Conservation (phyloP, 2,797 vertebrate species). For the Cyclura pinguis region DNA sequence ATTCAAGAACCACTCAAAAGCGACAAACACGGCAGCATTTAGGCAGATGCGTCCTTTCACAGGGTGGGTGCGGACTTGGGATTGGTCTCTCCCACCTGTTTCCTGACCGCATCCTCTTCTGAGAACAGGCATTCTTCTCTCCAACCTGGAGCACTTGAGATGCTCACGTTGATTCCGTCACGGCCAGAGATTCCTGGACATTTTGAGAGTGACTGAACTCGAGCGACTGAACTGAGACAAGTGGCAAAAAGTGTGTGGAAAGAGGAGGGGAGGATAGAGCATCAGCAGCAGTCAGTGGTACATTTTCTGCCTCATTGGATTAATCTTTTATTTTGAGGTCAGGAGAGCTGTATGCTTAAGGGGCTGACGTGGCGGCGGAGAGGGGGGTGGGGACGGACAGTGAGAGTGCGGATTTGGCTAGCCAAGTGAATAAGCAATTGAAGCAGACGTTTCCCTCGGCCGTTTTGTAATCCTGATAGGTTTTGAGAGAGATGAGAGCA, state of each 20-base stretch:
- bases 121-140: conserved; percentile 72
- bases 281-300: conserved; percentile 61
- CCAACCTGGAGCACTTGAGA: conserved; percentile 76
- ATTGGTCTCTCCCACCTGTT: conserved; percentile 77
- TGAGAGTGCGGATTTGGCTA: conserved; percentile 68
- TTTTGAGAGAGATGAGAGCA: conserved; percentile 62
- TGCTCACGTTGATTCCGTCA: conserved; percentile 75
- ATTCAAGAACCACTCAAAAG: conserved; percentile 67
- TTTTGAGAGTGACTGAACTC: conserved; percentile 72
- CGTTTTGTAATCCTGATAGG: conserved; percentile 72
- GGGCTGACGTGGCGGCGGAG: conserved; percentile 67
- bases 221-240: conserved; percentile 77
- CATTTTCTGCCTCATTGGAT: conserved; percentile 76
- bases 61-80: conserved; percentile 71
- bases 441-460: conserved; percentile 71
- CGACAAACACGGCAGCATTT: conserved; percentile 73
- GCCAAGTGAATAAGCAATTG: conserved; percentile 73
- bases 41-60: conserved; percentile 65
- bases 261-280: background rate
- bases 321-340: conserved; percentile 75
- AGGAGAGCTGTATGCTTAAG: conserved; percentile 74
- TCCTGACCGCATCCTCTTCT: conserved; percentile 74
- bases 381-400: conserved; percentile 14
- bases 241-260: conserved; percentile 32
- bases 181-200: conserved; percentile 72